Percentiles rank a stretch among this genome's conserved stretches.
Conservation (phyloP, 2,113 vertebrate genomes). For the Elaphurus davidianus region DNA sequence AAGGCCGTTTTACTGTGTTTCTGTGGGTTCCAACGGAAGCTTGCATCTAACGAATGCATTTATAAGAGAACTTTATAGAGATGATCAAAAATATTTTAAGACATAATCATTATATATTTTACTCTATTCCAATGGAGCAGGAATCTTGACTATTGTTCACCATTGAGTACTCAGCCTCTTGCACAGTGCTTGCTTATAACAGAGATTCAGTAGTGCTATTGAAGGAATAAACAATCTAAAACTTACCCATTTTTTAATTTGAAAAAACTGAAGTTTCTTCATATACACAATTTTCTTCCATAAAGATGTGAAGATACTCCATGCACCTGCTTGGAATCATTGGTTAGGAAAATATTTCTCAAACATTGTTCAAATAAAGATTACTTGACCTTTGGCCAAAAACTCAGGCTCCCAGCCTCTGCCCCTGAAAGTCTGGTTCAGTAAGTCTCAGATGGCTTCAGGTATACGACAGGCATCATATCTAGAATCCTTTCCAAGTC, state of each 20-base stretch:
- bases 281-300: not conserved
- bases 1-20: not conserved
- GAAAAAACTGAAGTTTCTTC: constrained; percentile 8
- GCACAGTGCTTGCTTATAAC: not conserved
- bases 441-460: not conserved
- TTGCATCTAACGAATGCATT: not conserved
- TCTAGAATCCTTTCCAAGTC: not conserved
- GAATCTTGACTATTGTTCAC: not conserved
- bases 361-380: not conserved
- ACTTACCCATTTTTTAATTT: not conserved
- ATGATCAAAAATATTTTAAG: not conserved
- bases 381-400: not conserved
- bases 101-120: not conserved
- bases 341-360: not conserved
- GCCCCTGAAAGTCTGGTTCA: not conserved
- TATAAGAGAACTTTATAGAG: not conserved
- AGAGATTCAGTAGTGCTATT: not conserved
- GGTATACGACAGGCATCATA: not conserved
- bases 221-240: not conserved
- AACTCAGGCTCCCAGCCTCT: not conserved
- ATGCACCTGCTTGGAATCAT: not conserved
- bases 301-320: not conserved
- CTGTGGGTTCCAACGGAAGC: not conserved
- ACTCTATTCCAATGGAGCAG: not conserved
- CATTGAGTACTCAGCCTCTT: not conserved